Evolutionary conservation across 2,888 invertebrate species (phyloP), one percentile per base, ranked within the genome.

Genomic region (Ornithoptera priamus): DNA sequence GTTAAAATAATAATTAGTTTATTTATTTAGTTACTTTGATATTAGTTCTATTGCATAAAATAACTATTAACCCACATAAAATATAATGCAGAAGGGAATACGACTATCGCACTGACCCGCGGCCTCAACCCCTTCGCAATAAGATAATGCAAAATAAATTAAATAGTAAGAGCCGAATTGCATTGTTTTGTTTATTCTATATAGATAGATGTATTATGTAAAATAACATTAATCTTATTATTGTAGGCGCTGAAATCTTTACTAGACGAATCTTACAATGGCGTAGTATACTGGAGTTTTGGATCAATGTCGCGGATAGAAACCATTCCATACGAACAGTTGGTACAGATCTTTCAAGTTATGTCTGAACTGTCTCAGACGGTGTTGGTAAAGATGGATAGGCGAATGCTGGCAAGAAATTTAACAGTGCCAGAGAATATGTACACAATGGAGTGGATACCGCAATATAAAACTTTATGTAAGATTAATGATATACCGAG

Each of bases 221-320:
- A 17, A 15, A 46, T 46, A 46, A 46, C 12, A 15, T 15, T 50
- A 42, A 3, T 0, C 53, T 56, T 59, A n/a, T 18, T 61, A 72
- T 73, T 72, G 56, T 74, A 93, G 93, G 87, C 91, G 18, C 81
- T 93, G 74, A 85, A 92, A 76, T 77, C 80, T 17, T 80, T 92
- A 61, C 73, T 93, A 68, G 92, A 93, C 74, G 85, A 85, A 42
- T 89, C 93, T 0, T 77, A 80, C 20, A 88, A 93, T 68, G 94
- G 93, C 18, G 89, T 94, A 36, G 92, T 94, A 69, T 94, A 93
- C 78, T 93, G 94, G 86, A 93, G 93, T 73, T 93, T 94, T 76
- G 94, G 94, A 15, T 94, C 94, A 8, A 93, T 94, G 91, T 85
- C 94, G 0, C 82, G 90, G 30, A 93, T 93, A 53, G 94, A 94